Conservation (phyloP, 2,888 invertebrate species). For the Rotaria socialis region DNA sequence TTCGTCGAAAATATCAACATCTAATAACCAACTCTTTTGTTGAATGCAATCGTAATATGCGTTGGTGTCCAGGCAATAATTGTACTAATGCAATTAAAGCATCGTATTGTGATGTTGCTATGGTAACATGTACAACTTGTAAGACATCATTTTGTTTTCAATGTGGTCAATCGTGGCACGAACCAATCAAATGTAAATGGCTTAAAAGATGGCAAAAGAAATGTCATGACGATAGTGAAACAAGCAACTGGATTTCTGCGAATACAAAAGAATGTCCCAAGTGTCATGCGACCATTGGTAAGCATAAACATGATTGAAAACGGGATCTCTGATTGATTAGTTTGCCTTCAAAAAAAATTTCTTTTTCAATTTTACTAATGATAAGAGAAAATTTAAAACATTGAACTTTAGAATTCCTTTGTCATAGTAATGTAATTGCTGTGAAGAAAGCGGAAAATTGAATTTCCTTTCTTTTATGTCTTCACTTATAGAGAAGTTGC, state of each 20-base stretch:
- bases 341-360: too few relatives aligned
- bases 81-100: slow-evolving; percentile 78
- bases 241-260: slow-evolving; percentile 76
- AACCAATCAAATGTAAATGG: slow-evolving; percentile 88
- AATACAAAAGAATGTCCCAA: slow-evolving; percentile 47
- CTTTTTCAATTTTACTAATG: too few relatives aligned
- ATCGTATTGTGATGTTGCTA: slow-evolving; percentile 77
- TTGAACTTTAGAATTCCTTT: too few relatives aligned
- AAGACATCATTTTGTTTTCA: slow-evolving; percentile 54
- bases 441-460: too few relatives aligned
- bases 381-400: too few relatives aligned
- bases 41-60: slow-evolving; percentile 52
- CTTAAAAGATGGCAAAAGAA: slow-evolving; percentile 95
- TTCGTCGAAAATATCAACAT: slow-evolving; percentile 44
- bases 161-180: slow-evolving; percentile 66
- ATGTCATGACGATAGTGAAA: slow-evolving; percentile 97
- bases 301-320: too few relatives aligned
- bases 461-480: too few relatives aligned
- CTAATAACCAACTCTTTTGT: slow-evolving; percentile 46
- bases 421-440: too few relatives aligned
- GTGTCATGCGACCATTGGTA: slow-evolving; percentile 60
- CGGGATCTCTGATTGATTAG: too few relatives aligned
- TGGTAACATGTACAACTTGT: slow-evolving; percentile 83
- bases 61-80: slow-evolving; percentile 97
- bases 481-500: too few relatives aligned